A percentile compares a stretch with the other conserved stretches of the same genome.
Evolutionary conservation across 2,797 vertebrate genomes (phyloP).

Genomic region (Ctenopoma multispine): DNA sequence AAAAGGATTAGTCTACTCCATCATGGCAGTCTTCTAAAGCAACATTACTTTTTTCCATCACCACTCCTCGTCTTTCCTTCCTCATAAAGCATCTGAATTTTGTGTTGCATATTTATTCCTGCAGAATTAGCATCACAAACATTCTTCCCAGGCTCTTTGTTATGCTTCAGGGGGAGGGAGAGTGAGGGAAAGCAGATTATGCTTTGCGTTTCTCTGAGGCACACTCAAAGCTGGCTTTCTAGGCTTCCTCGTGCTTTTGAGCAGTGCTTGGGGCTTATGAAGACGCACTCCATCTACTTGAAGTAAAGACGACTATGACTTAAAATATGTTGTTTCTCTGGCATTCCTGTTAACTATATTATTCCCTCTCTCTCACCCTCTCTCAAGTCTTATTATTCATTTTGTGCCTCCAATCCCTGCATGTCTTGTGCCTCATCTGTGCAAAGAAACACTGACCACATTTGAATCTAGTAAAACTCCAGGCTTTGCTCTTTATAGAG

Average conservation of each 20-base stretch:
- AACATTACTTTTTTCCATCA: slow-evolving; percentile 52
- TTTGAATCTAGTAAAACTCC: slow-evolving; percentile 15
- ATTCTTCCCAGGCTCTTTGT: slow-evolving; percentile 69
- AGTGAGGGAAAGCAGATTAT: slow-evolving; percentile 73
- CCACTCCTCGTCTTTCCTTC: slow-evolving; percentile 50
- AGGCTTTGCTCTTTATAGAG: slow-evolving; percentile 5
- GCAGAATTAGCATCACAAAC: slow-evolving; percentile 80
- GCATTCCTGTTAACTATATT: slow-evolving; percentile 39
- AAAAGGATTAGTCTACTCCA: slow-evolving; percentile 57
- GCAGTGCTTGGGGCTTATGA: slow-evolving; percentile 65
- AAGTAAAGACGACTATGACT: slow-evolving; percentile 57
- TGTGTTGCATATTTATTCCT: slow-evolving; percentile 76
- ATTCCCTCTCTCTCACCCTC: not conserved
- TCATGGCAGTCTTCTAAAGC: slow-evolving; percentile 54
- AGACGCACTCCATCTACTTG: slow-evolving; percentile 56
- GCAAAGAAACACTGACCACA: slow-evolving; percentile 16
- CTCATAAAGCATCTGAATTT: slow-evolving; percentile 65
- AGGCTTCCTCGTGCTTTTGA: slow-evolving; percentile 66
- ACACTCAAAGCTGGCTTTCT: slow-evolving; percentile 70
- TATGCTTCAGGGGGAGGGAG: slow-evolving; percentile 68
- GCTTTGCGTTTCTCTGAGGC: slow-evolving; percentile 64
- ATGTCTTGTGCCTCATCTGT: not conserved
- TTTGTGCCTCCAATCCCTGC: slow-evolving; percentile 7
- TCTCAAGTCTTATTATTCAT: slow-evolving; percentile 37
- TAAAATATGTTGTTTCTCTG: slow-evolving; percentile 58